Percentiles rank a stretch among this genome's conserved stretches.
These are phyloP conservation scores for Anolis carolinensis DNA, from an alignment of 2,113 vertebrate genomes.

Conservation along the genomic window DNA sequence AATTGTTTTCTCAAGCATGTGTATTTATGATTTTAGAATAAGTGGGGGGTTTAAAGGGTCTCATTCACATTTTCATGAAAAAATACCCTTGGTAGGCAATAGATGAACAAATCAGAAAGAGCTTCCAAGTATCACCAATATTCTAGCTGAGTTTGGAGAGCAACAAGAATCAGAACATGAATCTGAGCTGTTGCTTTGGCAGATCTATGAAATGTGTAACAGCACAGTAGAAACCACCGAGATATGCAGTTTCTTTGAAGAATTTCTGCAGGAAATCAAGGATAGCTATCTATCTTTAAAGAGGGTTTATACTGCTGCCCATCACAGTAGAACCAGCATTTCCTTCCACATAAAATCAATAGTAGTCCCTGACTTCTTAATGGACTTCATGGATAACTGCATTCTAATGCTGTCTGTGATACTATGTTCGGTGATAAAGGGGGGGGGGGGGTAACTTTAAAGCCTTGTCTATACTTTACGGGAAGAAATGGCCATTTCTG, in stretches of 20 bases:
- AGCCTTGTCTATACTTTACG: background rate
- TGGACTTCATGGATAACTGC: conserved; percentile 20
- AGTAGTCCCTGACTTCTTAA: conserved; percentile 20
- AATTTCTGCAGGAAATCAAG: conserved; percentile 12
- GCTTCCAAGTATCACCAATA: background rate
- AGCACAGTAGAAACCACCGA: background rate
- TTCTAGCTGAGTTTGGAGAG: background rate
- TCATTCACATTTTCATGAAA: background rate
- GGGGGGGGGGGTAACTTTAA: background rate
- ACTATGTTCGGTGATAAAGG: background rate
- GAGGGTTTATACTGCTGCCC: conserved; percentile 10
- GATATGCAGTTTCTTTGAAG: background rate
- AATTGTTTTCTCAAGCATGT: background rate
- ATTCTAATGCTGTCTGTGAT: fast-evolving
- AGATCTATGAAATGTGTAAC: background rate
- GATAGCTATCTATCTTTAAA: conserved; percentile 18
- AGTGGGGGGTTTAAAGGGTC: background rate
- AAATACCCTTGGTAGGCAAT: background rate
- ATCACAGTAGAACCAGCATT: conserved; percentile 16
- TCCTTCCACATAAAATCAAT: conserved; percentile 32
- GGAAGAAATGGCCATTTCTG: background rate
- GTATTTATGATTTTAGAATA: background rate
- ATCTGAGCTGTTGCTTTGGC: background rate
- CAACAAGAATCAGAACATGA: conserved; percentile 9
- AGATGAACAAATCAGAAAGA: background rate